Percentiles rank a stretch among this genome's conserved stretches.
Evolutionary conservation across 1,140 invertebrate species (phyloP).

Genomic region (Bombus picipes): DNA sequence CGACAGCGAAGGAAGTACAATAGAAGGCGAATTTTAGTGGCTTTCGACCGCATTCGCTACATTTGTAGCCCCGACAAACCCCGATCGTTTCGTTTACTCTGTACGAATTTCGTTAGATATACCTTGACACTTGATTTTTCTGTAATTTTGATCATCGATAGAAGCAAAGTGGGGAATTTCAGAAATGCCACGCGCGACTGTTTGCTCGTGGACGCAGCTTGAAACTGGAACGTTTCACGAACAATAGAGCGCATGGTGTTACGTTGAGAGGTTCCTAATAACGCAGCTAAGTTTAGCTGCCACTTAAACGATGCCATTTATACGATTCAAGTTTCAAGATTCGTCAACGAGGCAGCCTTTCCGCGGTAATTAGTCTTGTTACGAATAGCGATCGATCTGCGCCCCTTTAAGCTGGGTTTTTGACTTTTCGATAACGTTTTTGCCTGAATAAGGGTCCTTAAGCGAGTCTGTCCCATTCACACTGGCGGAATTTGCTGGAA

Average conservation of each 20-base stretch:
- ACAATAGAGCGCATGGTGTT: neutral
- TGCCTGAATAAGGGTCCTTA: too few relatives aligned
- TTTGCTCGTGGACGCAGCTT: neutral
- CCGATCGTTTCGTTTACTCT: neutral
- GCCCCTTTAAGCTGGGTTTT: neutral
- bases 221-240: neutral
- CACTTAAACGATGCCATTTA: neutral
- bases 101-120: too few relatives aligned
- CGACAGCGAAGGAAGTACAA: constrained; percentile 1
- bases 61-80: neutral
- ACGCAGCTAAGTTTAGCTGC: neutral
- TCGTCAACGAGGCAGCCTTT: neutral
- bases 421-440: neutral
- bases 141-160: neutral
- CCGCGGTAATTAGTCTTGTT: neutral
- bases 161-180: neutral
- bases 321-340: constrained; percentile 9
- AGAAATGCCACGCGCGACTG: neutral
- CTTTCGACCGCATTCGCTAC: neutral
- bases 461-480: too few relatives aligned
- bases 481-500: neutral
- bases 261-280: neutral
- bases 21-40: constrained; percentile 39
- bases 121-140: neutral
- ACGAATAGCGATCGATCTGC: neutral